phyloP scores from a whole-genome alignment of 1,140 invertebrate genomes.

The Leptinotarsa texana region DNA sequence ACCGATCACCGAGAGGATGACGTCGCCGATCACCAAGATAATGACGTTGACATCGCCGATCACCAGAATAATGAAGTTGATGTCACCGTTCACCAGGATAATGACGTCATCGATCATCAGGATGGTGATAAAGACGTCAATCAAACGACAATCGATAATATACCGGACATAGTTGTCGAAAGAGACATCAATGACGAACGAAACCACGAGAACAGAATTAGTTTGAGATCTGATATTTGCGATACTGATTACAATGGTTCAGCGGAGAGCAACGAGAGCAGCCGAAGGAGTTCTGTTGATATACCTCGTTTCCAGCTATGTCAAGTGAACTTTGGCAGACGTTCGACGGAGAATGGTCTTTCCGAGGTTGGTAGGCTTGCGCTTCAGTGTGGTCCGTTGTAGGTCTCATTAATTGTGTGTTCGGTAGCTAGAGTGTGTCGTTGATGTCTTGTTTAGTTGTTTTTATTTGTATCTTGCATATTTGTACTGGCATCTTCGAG shows the following conservation, averaged over 20 bases:
- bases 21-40: too few species aligned
- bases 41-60: too few species aligned
- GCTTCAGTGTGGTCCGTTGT: constrained; percentile 16
- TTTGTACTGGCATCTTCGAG: too few species aligned
- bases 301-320: constrained; percentile 38
- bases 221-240: constrained; percentile 15
- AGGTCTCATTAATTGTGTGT: constrained; percentile 20
- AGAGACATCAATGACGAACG: constrained; percentile 30
- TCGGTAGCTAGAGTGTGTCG: constrained; percentile 13
- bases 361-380: constrained; percentile 46
- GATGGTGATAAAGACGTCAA: too few species aligned
- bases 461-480: not conserved
- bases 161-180: constrained; percentile 12
- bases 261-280: constrained; percentile 47
- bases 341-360: constrained; percentile 12
- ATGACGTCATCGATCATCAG: too few species aligned
- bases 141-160: not conserved
- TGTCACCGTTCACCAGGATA: too few species aligned
- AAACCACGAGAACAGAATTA: constrained; percentile 28
- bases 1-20: too few species aligned
- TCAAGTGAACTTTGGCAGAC: constrained; percentile 11
- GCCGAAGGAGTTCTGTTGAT: constrained; percentile 42
- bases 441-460: not conserved
- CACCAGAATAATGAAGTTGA: too few species aligned
- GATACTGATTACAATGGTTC: constrained; percentile 54